Percentiles rank a stretch among this genome's conserved stretches.
These are phyloP conservation scores for Dromas ardeola DNA, from an alignment of 2,113 vertebrate genomes.

Conservation along the genomic window DNA sequence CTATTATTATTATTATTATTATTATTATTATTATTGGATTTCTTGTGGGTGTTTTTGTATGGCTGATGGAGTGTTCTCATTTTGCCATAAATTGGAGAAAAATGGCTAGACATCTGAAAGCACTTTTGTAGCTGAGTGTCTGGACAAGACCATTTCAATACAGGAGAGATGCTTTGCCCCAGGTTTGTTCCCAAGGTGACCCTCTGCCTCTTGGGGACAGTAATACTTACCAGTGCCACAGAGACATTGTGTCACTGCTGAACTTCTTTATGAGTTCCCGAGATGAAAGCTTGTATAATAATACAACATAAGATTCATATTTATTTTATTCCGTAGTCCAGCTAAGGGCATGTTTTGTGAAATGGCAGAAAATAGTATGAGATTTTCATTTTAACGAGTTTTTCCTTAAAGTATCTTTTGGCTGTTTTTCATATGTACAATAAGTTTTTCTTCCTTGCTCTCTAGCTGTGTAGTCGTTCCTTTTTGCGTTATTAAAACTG, in stretches of 20 bases:
- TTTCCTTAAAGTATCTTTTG: not conserved
- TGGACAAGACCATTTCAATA: not conserved
- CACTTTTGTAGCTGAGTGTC: not conserved
- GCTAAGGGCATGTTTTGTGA: not conserved
- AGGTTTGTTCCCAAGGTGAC: not conserved
- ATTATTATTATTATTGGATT: not conserved
- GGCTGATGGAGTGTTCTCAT: not conserved
- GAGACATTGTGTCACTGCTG: not conserved
- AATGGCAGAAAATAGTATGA: not conserved
- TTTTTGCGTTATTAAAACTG: slow-evolving; percentile 64
- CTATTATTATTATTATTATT: not conserved
- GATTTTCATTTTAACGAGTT: slow-evolving; percentile 16
- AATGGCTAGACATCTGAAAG: not conserved
- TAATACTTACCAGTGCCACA: not conserved
- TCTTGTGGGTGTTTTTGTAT: not conserved
- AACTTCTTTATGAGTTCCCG: not conserved
- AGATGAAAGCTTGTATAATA: not conserved
- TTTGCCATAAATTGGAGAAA: not conserved
- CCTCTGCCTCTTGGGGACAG: not conserved
- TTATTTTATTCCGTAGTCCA: slow-evolving; percentile 19
- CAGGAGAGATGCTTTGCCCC: not conserved
- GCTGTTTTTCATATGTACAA: not conserved
- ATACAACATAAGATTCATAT: not conserved
- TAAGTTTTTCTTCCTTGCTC: slow-evolving; percentile 10
- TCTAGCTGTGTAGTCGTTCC: not conserved